These are phyloP conservation scores for Crypturellus undulatus DNA, from an alignment of 2,113 vertebrate species.

Conservation along the genomic window DNA sequence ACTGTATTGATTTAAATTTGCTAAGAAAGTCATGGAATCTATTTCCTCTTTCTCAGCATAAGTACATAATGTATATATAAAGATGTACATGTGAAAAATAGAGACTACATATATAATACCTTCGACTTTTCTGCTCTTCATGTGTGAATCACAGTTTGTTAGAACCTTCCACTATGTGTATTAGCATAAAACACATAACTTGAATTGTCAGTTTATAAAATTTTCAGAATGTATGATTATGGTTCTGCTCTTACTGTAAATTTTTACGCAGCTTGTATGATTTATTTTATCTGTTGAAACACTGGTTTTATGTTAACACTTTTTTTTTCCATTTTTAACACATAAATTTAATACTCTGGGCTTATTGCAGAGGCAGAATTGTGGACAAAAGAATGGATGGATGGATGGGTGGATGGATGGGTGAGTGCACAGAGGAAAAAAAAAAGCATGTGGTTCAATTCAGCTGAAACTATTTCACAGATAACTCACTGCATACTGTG, in stretches of 20 bases:
- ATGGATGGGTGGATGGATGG: neutral
- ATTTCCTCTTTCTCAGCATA: conserved; percentile 73
- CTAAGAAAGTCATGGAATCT: conserved; percentile 74
- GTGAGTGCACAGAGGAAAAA: neutral
- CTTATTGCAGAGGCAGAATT: conserved; percentile 48
- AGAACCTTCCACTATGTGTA: conserved; percentile 71
- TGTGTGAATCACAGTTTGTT: conserved; percentile 78
- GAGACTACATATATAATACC: conserved; percentile 44
- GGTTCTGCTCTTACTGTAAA: conserved; percentile 73
- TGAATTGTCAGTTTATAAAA: conserved; percentile 82
- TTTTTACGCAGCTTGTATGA: conserved; percentile 73
- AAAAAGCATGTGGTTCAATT: conserved; percentile 39
- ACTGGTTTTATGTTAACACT: conserved; percentile 45
- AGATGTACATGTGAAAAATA: conserved; percentile 42
- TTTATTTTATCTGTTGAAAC: conserved; percentile 74
- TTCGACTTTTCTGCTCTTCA: conserved; percentile 70
- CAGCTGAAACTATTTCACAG: conserved; percentile 61
- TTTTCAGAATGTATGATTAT: conserved; percentile 79
- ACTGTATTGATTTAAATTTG: conserved; percentile 80
- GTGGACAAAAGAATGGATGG: conserved; percentile 55
- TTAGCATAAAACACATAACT: conserved; percentile 80
- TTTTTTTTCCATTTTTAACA: conserved; percentile 37
- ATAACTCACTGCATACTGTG: conserved; percentile 63
- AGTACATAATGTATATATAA: conserved; percentile 39
- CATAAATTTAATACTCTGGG: conserved; percentile 64